Base-by-base conservation (phyloP, 2,888 invertebrate species). In the Sipha maydis region DNA sequence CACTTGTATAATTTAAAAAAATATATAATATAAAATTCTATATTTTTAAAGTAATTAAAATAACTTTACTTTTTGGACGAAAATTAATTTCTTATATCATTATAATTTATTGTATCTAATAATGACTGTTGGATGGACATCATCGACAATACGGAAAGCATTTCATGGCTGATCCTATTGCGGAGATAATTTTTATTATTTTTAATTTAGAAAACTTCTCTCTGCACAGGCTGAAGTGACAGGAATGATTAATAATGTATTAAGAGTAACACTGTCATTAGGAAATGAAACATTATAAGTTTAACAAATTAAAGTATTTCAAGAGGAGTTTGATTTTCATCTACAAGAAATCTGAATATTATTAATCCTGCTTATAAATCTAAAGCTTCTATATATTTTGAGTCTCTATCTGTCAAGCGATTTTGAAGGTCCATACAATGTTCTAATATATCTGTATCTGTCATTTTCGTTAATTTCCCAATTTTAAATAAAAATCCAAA, bases 251-350 rank as follows among this genome's bases (percentile, higher is more conserved):
- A 76, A 9, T 5, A 76, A n/a, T 76, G 48, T 76, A 48, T 41
- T n/a, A 11, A 76, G 76, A n/a, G 76, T n/a, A n/a, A 76, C 8
- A 48, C 48, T 31, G 19, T 54, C 48, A 19, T 78, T 78, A 48
- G 77, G 77, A 31, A 78, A 78, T 7, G 77, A 78, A 4, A 28
- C 48, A 54, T 54, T 54, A 54, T n/a, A n/a, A n/a, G n/a, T n/a
- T n/a, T n/a, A n/a, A n/a, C n/a, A n/a, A n/a, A n/a, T n/a, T n/a
- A 54, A 78, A 78, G 77, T 1, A 48, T 17, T 78, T 78, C 48
- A 54, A 54, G 31, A 48, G 3, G 77, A 54, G 41, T 41, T 41
- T 41, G 11, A 14, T 76, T 48, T n/a, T 14, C 41, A 28, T 38
- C 11, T 11, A 76, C 48, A 1, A 76, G 41, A 76, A n/a, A 48